Percentiles rank a stretch among this genome's conserved stretches.
These are phyloP conservation scores for Chaetodon trifascialis DNA, from an alignment of 2,113 vertebrate genomes.

Conservation along the genomic window DNA sequence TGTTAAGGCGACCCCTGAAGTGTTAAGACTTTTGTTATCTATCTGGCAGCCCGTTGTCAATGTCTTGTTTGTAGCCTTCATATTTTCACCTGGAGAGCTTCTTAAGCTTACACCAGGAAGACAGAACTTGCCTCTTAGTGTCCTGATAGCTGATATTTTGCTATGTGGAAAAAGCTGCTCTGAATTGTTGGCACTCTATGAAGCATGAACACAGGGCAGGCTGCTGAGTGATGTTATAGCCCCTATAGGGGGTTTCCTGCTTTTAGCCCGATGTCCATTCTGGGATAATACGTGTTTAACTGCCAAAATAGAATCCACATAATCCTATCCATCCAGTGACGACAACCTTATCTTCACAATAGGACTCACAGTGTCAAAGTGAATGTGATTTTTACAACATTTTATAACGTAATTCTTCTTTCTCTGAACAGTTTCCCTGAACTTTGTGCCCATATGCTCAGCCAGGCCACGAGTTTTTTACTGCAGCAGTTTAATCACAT, in stretches of 20 bases:
- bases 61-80: conserved; percentile 34
- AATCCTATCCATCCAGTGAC: background rate
- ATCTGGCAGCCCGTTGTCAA: conserved; percentile 25
- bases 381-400: background rate
- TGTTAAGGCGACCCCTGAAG: conserved; percentile 27
- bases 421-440: background rate
- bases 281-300: conserved; percentile 18
- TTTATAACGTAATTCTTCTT: background rate
- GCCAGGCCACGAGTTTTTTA: background rate
- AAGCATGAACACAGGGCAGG: conserved; percentile 12
- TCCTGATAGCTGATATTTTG: conserved; percentile 11
- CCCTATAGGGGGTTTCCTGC: conserved; percentile 38
- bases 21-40: conserved; percentile 71
- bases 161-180: conserved; percentile 35
- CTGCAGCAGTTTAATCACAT: conserved; percentile 29
- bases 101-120: conserved; percentile 25
- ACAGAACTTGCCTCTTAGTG: conserved; percentile 12
- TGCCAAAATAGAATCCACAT: conserved; percentile 40
- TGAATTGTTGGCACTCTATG: background rate
- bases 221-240: conserved; percentile 51
- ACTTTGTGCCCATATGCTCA: background rate
- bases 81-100: conserved; percentile 41
- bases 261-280: conserved; percentile 55
- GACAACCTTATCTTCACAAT: background rate
- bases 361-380: background rate